These are phyloP conservation scores for Sorex fumeus DNA, from an alignment of 2,113 vertebrate species.

Conservation along the genomic window DNA sequence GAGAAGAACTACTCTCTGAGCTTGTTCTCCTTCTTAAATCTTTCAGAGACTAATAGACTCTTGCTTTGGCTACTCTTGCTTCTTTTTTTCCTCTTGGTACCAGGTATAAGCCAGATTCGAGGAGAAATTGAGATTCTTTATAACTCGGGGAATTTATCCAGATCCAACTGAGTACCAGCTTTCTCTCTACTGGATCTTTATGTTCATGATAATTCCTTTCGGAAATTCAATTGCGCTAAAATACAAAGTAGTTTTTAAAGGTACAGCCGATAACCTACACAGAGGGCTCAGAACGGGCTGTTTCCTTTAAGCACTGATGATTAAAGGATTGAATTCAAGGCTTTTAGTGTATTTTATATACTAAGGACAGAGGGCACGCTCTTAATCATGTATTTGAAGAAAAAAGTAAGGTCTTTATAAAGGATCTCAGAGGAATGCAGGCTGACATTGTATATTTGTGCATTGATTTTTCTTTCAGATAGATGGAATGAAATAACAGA, in stretches of 20 bases:
- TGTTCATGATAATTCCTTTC: slow-evolving; percentile 58
- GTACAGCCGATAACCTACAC: slow-evolving; percentile 24
- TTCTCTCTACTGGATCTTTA: slow-evolving; percentile 39
- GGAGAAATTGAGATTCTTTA: slow-evolving; percentile 41
- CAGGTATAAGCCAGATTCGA: slow-evolving; percentile 44
- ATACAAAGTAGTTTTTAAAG: slow-evolving; percentile 63
- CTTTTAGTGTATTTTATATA: slow-evolving; percentile 65
- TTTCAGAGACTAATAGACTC: slow-evolving; percentile 25
- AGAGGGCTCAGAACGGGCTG: slow-evolving; percentile 45
- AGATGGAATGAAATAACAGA: slow-evolving; percentile 64
- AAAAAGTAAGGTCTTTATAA: slow-evolving; percentile 67
- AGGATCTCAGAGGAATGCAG: slow-evolving; percentile 64
- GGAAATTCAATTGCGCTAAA: slow-evolving; percentile 65
- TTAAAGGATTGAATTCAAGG: slow-evolving; percentile 60
- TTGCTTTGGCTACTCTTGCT: not conserved
- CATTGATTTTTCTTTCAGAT: slow-evolving; percentile 70
- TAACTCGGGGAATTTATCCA: slow-evolving; percentile 65
- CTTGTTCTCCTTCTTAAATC: not conserved
- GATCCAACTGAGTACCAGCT: slow-evolving; percentile 41
- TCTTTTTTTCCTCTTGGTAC: slow-evolving; percentile 71
- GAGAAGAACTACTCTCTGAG: too few relatives aligned
- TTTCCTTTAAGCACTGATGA: slow-evolving; percentile 71
- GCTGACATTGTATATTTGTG: slow-evolving; percentile 58
- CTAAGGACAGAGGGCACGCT: slow-evolving; percentile 45
- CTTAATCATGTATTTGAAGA: slow-evolving; percentile 68